Evolutionary conservation across 2,113 vertebrate species (phyloP).

Genomic region (Sebastes schlegelii): DNA sequence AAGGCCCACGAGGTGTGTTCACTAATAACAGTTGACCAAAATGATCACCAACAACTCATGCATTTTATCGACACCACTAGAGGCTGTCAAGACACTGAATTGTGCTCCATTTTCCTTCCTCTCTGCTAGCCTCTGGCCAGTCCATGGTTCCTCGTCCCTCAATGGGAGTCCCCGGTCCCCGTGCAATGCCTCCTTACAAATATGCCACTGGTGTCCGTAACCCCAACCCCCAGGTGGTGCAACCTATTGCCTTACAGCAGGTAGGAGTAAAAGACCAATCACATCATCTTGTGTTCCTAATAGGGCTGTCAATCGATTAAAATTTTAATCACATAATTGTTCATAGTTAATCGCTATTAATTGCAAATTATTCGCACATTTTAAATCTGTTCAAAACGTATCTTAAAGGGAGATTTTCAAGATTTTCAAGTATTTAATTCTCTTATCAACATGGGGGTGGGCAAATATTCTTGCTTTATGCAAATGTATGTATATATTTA

Average conservation of each 20-base stretch:
- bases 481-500: too few relatives aligned
- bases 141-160: conserved; percentile 89
- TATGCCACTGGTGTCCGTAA: conserved; percentile 92
- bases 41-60: background rate
- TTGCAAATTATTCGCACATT: too few relatives aligned
- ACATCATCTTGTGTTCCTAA: background rate
- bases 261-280: conserved; percentile 73
- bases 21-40: background rate
- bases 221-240: conserved; percentile 90
- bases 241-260: conserved; percentile 90
- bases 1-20: conserved; percentile 90
- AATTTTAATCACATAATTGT: too few relatives aligned
- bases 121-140: conserved; percentile 84
- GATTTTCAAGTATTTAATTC: too few relatives aligned
- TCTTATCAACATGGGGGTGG: too few relatives aligned
- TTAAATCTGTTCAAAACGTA: too few relatives aligned
- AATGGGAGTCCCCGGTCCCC: conserved; percentile 87
- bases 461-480: too few relatives aligned
- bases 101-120: conserved; percentile 30
- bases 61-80: background rate
- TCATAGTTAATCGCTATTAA: too few relatives aligned
- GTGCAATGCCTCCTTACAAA: conserved; percentile 94
- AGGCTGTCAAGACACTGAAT: conserved; percentile 14
- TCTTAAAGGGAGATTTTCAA: too few relatives aligned
- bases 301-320: too few relatives aligned